Evolutionary conservation across 1,140 invertebrate genomes (phyloP), one percentile per base, ranked within the genome.

Genomic region (Globodera rostochiensis): DNA sequence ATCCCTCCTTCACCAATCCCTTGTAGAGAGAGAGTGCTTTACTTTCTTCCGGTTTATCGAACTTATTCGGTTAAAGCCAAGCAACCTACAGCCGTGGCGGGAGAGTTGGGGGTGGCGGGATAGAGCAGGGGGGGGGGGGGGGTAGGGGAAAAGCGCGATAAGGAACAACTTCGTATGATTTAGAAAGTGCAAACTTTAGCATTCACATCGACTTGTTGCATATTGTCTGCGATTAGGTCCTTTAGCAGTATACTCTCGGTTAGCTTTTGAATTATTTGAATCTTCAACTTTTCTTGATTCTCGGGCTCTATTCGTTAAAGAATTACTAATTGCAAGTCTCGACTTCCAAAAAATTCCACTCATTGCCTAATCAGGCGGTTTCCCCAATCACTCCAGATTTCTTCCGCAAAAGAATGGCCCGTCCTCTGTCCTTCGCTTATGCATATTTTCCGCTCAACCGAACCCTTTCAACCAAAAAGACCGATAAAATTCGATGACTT

Each of bases 61-160:
- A 78, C 76, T 78, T 78, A 78, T 78, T 69, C 76, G 50, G n/a
- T 78, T 78, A 78, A 25, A 49, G n/a, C 47, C 19, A 71, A 36
- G 46, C 69, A 0, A 36, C 25, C 19, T 6, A 9, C 69, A 71
- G 21, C 25, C 69, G 19, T 21, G 64, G n/a, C 9, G 46, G 19
- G 36, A 64, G 21, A 45, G 64, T 15, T 11, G 49, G 25, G 13
- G 11, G n/a, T 67, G 75, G 36, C 11, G 49, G 45, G 57, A 36
- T 25, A 49, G 60, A 25, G 36, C 8, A 73, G 19, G 71, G 6
- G 53, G 53, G 53, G n/a, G 53, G 53, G 19, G 36, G 53, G 53
- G 53, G 19, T 4, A 47, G 15, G 60, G 25, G 25, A 47, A 74
- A 13, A 73, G 47, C 1, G 47, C 19, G 50, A 50, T 5, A 50